Evolutionary conservation across 2,888 invertebrate species (phyloP).

Genomic region (Drosophila falleni): DNA sequence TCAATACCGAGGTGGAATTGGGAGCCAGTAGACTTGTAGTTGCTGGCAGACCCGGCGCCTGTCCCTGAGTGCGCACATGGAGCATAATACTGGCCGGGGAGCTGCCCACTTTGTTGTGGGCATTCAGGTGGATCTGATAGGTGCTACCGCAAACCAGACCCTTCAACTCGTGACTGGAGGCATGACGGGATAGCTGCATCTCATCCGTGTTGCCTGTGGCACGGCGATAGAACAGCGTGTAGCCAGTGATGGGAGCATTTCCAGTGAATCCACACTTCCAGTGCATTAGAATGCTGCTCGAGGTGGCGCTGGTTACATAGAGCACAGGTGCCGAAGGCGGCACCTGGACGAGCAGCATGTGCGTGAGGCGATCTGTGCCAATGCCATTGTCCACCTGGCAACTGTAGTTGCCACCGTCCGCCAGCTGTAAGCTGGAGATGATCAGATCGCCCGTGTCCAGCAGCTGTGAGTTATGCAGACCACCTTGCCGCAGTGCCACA

Average conservation of each 20-base stretch:
- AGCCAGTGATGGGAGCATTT: constrained; percentile 89
- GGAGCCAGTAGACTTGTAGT: constrained; percentile 89
- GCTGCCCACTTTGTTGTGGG: constrained; percentile 90
- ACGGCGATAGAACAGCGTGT: constrained; percentile 89
- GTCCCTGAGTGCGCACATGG: constrained; percentile 90
- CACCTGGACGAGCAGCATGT: constrained; percentile 90
- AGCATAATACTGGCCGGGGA: constrained; percentile 90
- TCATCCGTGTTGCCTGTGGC: constrained; percentile 89
- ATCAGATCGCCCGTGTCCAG: constrained; percentile 89
- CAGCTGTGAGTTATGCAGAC: constrained; percentile 88
- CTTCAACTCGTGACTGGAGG: constrained; percentile 89
- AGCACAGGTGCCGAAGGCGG: constrained; percentile 91
- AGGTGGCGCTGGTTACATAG: constrained; percentile 91
- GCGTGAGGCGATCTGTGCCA: constrained; percentile 89
- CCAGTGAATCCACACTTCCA: constrained; percentile 91
- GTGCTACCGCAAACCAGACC: constrained; percentile 90
- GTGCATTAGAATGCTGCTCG: constrained; percentile 90
- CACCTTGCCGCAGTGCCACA: constrained; percentile 87
- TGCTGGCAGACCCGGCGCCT: constrained; percentile 89
- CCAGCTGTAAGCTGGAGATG: constrained; percentile 88
- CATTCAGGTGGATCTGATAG: constrained; percentile 90
- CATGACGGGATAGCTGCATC: constrained; percentile 88
- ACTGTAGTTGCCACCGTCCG: constrained; percentile 90
- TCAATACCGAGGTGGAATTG: constrained; percentile 89
- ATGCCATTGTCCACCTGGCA: constrained; percentile 90